Base-by-base conservation (phyloP, 1,140 invertebrate species). In the Drosophila lacteicornis region DNA sequence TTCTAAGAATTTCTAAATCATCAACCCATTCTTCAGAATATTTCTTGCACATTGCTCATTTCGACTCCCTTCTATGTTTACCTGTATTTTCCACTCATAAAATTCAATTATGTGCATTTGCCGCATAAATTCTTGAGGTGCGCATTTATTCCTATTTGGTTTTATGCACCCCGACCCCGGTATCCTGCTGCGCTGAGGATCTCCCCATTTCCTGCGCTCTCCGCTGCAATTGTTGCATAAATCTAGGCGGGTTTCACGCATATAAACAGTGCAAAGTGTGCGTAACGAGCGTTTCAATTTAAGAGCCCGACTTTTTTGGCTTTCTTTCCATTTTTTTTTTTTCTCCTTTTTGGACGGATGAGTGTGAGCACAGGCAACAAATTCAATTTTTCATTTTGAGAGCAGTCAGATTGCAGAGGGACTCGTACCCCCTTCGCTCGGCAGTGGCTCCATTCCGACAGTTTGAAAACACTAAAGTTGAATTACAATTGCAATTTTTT, bases 331-430 rank as follows among this genome's bases (percentile, higher is more conserved):
- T 43, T 22, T 46, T n/a, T 17, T 42, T 68, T 68, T 25, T n/a
- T 66, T 8, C 38, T 15, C 19, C 27, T 30, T 59, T 59, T 66
- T n/a, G 30, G 42, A 43, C 40, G 46, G 43, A 19, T 22, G 40
- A 61, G 58, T 36, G 36, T 53, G 50, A 43, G 55, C 19, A 43
- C 47, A 33, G 63, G 62, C 55, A 61, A 68, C 59, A 74, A 79
- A 69, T 67, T 67, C 62, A 78, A 82, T 82, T 79, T 82, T 69
- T 82, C 80, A 83, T 79, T 79, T 79, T 79, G 66, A 78, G 75
- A 57, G 56, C 61, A 50, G 51, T 73, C 70, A 73, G 70, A 73
- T 73, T 73, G 55, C 46, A 42, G 19, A 56, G 68, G 67, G 67
- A 49, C 53, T 62, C 56, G 42, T 25, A n/a, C n/a, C 38, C 50